phyloP scores from a whole-genome alignment of 1,140 invertebrate species.

The Rhagoletis zephyria region DNA sequence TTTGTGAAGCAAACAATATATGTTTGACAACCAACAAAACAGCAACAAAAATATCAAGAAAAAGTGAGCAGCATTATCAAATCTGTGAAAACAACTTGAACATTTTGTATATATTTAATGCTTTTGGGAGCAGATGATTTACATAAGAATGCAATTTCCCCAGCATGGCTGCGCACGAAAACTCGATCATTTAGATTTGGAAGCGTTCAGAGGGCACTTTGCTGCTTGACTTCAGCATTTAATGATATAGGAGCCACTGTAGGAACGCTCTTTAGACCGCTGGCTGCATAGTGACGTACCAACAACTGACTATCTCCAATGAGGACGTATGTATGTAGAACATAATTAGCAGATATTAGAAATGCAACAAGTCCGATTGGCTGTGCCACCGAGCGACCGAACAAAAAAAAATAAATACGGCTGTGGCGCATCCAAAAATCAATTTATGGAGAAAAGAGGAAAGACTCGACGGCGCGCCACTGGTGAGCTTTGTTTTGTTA shows the following conservation, averaged over 20 bases:
- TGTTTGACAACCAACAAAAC: background rate
- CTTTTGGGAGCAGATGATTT: constrained; percentile 7
- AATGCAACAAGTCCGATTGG: background rate
- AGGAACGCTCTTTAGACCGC: background rate
- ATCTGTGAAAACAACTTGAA: background rate
- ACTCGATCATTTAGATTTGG: background rate
- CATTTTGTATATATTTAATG: constrained; percentile 1
- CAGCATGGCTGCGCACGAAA: constrained; percentile 20
- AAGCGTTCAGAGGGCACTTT: background rate
- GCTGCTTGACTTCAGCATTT: background rate
- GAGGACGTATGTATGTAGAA: background rate
- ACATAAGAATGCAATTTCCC: constrained; percentile 41
- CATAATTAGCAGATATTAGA: background rate
- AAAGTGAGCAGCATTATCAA: background rate
- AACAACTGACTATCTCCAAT: too few relatives aligned
- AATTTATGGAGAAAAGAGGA: too few relatives aligned
- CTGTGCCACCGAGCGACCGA: too few relatives aligned
- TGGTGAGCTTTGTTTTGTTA: too few relatives aligned
- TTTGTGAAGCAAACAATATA: constrained; percentile 26
- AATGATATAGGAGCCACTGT: constrained; percentile 16
- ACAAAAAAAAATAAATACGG: too few relatives aligned
- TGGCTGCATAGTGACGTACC: background rate
- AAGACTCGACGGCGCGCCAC: too few relatives aligned
- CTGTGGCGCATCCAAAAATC: too few relatives aligned
- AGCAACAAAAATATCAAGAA: background rate